phyloP scores from a whole-genome alignment of 1,140 invertebrate species.

The Monomorium pharaonis region DNA sequence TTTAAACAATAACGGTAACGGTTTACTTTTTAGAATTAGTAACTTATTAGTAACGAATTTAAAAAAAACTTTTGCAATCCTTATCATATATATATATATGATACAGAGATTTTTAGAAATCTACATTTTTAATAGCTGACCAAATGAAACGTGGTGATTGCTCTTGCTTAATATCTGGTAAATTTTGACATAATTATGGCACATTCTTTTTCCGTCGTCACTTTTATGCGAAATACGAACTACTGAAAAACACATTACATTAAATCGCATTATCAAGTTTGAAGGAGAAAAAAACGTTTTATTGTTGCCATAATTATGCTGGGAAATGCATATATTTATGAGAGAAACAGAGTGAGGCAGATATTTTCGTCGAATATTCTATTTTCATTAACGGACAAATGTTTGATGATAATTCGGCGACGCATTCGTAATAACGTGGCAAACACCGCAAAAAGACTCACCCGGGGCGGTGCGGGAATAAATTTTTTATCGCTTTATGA shows the following conservation, averaged over 20 bases:
- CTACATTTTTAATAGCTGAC: background rate
- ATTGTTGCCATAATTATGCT: constrained; percentile 47
- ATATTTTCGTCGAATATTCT: constrained; percentile 57
- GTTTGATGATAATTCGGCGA: constrained; percentile 38
- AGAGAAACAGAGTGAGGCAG: constrained; percentile 47
- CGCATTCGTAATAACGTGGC: constrained; percentile 36
- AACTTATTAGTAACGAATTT: too few relatives aligned
- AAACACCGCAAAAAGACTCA: constrained; percentile 12
- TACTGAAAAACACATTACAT: constrained; percentile 46
- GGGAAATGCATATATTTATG: constrained; percentile 52
- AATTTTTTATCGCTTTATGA: constrained; percentile 47
- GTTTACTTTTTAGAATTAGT: too few relatives aligned
- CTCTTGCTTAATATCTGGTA: constrained; percentile 1
- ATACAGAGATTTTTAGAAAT: background rate
- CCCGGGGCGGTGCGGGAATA: background rate
- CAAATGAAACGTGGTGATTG: background rate
- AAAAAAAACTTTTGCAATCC: too few relatives aligned
- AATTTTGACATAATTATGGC: background rate
- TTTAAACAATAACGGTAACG: too few relatives aligned
- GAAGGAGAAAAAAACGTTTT: constrained; percentile 43
- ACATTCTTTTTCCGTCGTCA: background rate
- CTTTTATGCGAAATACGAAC: background rate
- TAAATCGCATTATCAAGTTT: constrained; percentile 46
- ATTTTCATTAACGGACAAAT: constrained; percentile 52
- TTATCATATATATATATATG: too few relatives aligned